Base-by-base conservation (phyloP, 1,140 invertebrate genomes). In the Diachasma alloeum region DNA sequence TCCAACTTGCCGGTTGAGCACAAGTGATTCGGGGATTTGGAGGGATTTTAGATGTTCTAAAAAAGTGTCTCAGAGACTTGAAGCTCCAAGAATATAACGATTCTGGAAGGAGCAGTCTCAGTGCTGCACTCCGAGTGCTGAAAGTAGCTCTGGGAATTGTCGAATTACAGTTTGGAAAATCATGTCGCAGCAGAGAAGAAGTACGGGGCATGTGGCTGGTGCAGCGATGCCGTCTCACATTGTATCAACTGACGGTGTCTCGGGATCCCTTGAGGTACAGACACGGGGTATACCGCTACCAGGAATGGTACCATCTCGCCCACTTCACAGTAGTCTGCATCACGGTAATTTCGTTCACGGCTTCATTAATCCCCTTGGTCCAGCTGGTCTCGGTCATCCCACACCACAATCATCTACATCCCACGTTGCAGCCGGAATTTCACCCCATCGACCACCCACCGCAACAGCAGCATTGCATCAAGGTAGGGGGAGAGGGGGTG, bases 331-430 rank as follows among this genome's bases (percentile, higher is more conserved):
- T 48, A 86, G 72, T 80, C 13, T 84, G 26, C 75, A 84, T 76
- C 82, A 83, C 59, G 80, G 80, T 56, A 86, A 84, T 80, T 78
- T 84, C n/a, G 83, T 83, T 74, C 86, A 88, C 69, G 86, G 87
- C 59, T 88, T 87, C 76, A 82, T 88, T 77, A 88, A 88, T 81
- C 87, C 87, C 24, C 83, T 88, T 56, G 87, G 84, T n/a, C 86
- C 86, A 17, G 78, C 81, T 71, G 82, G 83, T 74, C 80, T 83
- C 69, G 82, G 80, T 76, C 85, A 84, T 74, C 39, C 42, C 68
- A 39, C 70, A 22, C 76, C 66, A 72, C 79, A 63, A 66, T 78
- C 19, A 77, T 82, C 42, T 76, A 81, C 76, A n/a, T 24, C 39
- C 15, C 48, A 46, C 31, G 66, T 59, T 31, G 19, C 68, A 46